A percentile compares a stretch with the other conserved stretches of the same genome.
Conservation (phyloP, 2,113 vertebrate genomes). For the Motacilla alba region DNA sequence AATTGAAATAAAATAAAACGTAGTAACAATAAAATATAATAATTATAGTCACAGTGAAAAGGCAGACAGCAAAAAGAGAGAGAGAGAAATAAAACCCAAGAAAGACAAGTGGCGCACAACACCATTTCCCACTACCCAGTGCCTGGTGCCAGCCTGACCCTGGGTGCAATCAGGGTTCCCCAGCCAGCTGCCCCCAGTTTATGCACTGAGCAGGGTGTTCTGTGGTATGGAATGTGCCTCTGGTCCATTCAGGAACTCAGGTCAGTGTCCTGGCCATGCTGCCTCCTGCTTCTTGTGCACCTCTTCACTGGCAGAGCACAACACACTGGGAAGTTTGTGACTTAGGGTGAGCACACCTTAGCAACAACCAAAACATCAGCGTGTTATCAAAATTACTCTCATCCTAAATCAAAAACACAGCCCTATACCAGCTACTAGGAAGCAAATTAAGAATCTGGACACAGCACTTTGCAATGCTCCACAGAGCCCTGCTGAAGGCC, state of each 20-base stretch:
- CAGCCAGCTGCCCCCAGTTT: background rate
- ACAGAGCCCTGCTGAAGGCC: background rate
- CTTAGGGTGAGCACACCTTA: background rate
- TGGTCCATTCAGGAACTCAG: background rate
- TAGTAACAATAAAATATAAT: background rate
- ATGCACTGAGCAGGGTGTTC: background rate
- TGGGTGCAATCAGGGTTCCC: background rate
- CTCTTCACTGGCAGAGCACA: background rate
- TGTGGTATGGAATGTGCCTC: background rate
- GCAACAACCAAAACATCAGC: background rate
- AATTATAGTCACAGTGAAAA: rapidly evolving
- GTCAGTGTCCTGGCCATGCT: background rate
- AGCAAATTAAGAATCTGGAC: background rate
- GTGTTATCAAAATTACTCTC: background rate
- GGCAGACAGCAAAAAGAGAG: background rate
- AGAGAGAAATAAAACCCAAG: background rate
- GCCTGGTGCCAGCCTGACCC: background rate
- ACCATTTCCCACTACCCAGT: background rate
- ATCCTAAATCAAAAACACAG: background rate
- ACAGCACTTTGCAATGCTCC: background rate
- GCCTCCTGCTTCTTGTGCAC: background rate
- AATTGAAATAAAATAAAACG: background rate
- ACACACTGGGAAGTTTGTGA: background rate
- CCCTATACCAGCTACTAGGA: background rate
- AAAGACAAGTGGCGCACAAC: background rate